Conservation (phyloP, 2,113 vertebrate genomes). For the Thermophis baileyi region DNA sequence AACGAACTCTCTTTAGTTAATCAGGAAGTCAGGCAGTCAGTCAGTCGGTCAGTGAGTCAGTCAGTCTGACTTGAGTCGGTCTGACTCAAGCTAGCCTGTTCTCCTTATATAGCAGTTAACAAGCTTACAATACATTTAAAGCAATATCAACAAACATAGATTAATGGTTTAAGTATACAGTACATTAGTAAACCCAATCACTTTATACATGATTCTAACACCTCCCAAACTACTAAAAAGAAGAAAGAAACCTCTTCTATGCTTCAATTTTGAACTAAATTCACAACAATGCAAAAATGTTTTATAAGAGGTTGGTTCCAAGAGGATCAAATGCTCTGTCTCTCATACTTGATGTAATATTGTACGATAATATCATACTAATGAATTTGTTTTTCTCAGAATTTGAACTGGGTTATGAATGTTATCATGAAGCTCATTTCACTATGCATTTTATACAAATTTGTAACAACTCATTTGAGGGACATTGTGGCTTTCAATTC, state of each 20-base stretch:
- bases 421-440: constrained; percentile 42
- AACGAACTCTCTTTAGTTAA: too few relatives aligned
- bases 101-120: too few relatives aligned
- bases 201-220: too few relatives aligned
- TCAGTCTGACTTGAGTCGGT: too few relatives aligned
- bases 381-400: constrained; percentile 53
- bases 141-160: too few relatives aligned
- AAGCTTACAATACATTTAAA: too few relatives aligned
- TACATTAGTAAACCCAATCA: too few relatives aligned
- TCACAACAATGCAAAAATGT: neutral
- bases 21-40: too few relatives aligned
- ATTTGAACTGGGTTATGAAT: constrained; percentile 40
- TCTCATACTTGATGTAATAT: constrained; percentile 17
- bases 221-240: neutral
- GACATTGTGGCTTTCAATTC: constrained; percentile 59
- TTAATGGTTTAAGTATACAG: too few relatives aligned
- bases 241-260: neutral
- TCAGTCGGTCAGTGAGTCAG: too few relatives aligned
- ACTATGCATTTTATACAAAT: constrained; percentile 49
- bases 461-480: constrained; percentile 62
- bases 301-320: neutral
- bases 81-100: too few relatives aligned
- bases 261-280: neutral
- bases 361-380: constrained; percentile 21
- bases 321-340: neutral